Percentiles rank a stretch among this genome's conserved stretches.
These are phyloP conservation scores for Callithrix jacchus DNA, from an alignment of 2,113 vertebrate species.

Conservation along the genomic window DNA sequence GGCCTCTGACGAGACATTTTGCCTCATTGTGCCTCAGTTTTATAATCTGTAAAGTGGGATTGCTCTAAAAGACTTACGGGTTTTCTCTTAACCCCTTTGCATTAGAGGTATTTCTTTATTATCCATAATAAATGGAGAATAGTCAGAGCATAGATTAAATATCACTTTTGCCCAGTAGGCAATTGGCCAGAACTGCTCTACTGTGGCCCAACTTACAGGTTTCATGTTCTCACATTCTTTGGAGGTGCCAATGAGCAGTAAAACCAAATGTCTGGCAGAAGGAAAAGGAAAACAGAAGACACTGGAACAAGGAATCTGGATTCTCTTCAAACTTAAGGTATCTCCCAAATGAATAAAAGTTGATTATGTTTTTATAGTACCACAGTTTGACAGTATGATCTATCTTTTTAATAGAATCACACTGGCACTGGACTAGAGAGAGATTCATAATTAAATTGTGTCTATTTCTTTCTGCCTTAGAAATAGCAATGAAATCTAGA, in stretches of 20 bases:
- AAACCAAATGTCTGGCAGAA: neutral
- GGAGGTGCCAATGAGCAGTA: neutral
- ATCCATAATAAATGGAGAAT: neutral
- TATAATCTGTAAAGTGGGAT: neutral
- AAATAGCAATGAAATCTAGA: neutral
- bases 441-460: neutral
- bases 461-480: slow-evolving; percentile 14
- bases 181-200: neutral
- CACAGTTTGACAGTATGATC: neutral
- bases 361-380: neutral
- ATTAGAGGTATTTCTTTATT: neutral
- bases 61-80: neutral
- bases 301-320: neutral
- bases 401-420: neutral
- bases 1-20: neutral
- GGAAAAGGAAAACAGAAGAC: neutral
- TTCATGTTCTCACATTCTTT: neutral
- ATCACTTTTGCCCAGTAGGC: neutral
- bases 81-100: neutral
- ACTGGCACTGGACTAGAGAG: neutral
- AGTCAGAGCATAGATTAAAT: neutral
- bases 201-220: neutral
- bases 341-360: neutral
- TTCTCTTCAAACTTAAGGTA: neutral
- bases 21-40: neutral